These are phyloP conservation scores for Muricea muricata DNA, from an alignment of 92 coral and sea anemone genomes.

Conservation along the genomic window DNA sequence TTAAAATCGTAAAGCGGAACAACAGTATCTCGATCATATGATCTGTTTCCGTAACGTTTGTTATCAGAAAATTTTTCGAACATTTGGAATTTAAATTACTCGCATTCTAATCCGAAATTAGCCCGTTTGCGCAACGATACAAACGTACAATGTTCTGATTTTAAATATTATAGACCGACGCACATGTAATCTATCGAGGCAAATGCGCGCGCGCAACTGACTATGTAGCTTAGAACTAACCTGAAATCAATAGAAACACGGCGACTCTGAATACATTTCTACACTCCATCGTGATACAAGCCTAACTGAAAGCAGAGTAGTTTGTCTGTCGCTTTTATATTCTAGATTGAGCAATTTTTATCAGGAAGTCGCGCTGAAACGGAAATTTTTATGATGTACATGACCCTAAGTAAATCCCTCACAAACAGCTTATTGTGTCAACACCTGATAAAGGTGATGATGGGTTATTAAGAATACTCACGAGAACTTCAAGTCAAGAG, in stretches of 20 bases:
- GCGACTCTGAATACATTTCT: background rate
- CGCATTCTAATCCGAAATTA: too few species aligned
- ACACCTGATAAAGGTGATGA: background rate
- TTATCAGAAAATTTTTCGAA: too few species aligned
- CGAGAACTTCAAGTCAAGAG: too few species aligned
- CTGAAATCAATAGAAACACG: slow-evolving; percentile 4
- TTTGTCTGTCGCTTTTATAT: background rate
- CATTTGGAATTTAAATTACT: too few species aligned
- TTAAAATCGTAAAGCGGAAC: too few species aligned
- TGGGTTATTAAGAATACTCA: background rate
- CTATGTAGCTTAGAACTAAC: background rate
- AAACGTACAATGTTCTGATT: too few species aligned
- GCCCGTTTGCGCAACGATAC: background rate
- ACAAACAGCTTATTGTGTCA: background rate
- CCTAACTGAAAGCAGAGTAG: background rate
- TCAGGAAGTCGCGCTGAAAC: slow-evolving; percentile 40
- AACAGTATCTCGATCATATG: too few species aligned
- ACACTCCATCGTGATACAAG: background rate
- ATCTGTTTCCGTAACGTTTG: too few species aligned
- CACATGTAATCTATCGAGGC: too few species aligned
- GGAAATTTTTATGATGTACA: background rate
- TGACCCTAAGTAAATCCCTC: background rate
- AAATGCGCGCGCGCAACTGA: background rate
- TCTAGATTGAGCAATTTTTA: background rate
- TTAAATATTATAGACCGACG: too few species aligned